phyloP scores from a whole-genome alignment of 2,888 invertebrate genomes.

The Diaperis boleti region DNA sequence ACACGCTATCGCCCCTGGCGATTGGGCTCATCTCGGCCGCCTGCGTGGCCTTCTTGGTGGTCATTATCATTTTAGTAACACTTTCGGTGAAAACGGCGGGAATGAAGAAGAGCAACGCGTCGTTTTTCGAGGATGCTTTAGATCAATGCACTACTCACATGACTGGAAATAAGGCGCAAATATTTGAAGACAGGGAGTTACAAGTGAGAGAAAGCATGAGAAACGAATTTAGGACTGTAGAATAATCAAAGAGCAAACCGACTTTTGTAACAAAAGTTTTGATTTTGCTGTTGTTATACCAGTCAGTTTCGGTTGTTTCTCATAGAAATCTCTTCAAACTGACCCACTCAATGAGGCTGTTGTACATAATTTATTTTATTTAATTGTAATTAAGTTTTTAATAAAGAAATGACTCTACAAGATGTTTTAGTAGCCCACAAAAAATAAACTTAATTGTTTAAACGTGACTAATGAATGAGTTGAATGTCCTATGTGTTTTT shows the following conservation, averaged over 20 bases:
- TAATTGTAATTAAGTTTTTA: not conserved
- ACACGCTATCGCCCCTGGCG: constrained; percentile 57
- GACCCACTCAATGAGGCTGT: constrained; percentile 2
- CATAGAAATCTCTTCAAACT: constrained; percentile 39
- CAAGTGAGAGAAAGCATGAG: constrained; percentile 50
- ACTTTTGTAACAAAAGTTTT: constrained; percentile 14
- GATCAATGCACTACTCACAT: constrained; percentile 48
- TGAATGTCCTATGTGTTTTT: too few species aligned
- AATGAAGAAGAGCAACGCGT: constrained; percentile 14
- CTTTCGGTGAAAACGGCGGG: constrained; percentile 42
- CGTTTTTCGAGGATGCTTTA: constrained; percentile 44
- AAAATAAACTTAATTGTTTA: too few species aligned
- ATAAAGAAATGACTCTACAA: too few species aligned
- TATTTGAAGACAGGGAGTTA: constrained; percentile 55
- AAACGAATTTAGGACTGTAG: constrained; percentile 52
- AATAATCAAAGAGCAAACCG: constrained; percentile 35
- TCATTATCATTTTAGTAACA: constrained; percentile 53
- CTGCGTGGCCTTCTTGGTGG: constrained; percentile 56
- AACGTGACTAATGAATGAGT: too few species aligned
- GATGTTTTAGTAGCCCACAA: too few species aligned
- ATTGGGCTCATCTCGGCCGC: constrained; percentile 58
- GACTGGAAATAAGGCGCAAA: constrained; percentile 46
- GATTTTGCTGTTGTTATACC: constrained; percentile 2
- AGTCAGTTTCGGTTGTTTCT: constrained; percentile 40
- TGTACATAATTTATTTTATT: constrained; percentile 34